These are phyloP conservation scores for Dufourea novaeangliae DNA, from an alignment of 1,140 invertebrate species.

Conservation along the genomic window DNA sequence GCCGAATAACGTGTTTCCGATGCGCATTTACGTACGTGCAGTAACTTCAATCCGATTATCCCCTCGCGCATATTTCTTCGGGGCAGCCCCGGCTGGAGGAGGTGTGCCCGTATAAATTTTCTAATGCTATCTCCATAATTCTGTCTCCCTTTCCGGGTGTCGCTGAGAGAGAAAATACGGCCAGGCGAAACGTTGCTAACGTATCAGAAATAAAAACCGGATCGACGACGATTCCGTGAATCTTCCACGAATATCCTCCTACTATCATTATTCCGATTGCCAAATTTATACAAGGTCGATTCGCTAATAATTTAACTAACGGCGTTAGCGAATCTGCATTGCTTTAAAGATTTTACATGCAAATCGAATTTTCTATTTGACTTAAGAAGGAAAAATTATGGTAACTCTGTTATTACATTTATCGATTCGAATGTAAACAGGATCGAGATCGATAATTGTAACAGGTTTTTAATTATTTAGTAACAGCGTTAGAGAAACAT, in stretches of 20 bases:
- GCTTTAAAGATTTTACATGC: background rate
- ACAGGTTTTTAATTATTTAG: too few species aligned
- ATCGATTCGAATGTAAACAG: background rate
- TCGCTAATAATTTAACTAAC: background rate
- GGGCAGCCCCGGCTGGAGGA: background rate
- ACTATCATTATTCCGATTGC: background rate
- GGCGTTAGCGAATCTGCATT: background rate
- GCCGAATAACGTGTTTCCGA: slow-evolving; percentile 58
- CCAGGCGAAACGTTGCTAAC: background rate
- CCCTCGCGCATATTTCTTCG: slow-evolving; percentile 31
- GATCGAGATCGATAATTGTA: too few species aligned
- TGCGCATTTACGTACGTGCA: slow-evolving; percentile 54
- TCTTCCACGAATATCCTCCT: background rate
- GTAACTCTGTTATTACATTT: too few species aligned
- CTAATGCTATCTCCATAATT: slow-evolving; percentile 49
- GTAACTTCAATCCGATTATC: slow-evolving; percentile 52
- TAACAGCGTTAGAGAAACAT: too few species aligned
- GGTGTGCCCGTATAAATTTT: slow-evolving; percentile 43
- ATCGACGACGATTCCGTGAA: background rate
- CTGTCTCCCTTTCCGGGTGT: slow-evolving; percentile 20
- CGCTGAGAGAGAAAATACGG: slow-evolving; percentile 4
- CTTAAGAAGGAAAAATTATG: too few species aligned
- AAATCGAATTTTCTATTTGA: too few species aligned
- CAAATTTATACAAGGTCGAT: background rate
- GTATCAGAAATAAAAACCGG: slow-evolving; percentile 22